Conservation (phyloP, 2,797 vertebrate species). For the Brachyalestes nurse region DNA sequence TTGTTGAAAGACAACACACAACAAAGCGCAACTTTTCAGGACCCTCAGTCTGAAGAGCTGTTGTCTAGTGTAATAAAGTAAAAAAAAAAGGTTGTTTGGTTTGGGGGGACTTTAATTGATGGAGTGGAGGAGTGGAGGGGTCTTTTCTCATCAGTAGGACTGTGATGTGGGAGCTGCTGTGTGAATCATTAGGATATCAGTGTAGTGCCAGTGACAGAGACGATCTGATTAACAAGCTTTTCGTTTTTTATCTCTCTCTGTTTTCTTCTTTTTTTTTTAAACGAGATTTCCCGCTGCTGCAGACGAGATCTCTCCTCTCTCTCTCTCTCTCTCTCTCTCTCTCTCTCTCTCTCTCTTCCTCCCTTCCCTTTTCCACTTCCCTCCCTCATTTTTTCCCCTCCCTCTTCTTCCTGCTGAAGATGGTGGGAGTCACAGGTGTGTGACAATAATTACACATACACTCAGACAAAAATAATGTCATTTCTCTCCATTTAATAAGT, state of each 20-base stretch:
- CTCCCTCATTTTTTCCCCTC: constrained; percentile 46
- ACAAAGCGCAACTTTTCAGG: constrained; percentile 43
- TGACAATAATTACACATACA: constrained; percentile 95
- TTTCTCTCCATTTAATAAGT: constrained; percentile 97
- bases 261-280: constrained; percentile 66
- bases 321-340: constrained; percentile 57
- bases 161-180: constrained; percentile 62
- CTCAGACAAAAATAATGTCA: constrained; percentile 89
- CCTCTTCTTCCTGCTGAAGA: constrained; percentile 73
- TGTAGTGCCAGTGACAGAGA: constrained; percentile 80
- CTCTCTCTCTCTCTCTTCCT: constrained; percentile 60
- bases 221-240: constrained; percentile 77
- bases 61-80: constrained; percentile 51
- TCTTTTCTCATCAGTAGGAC: constrained; percentile 18
- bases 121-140: constrained; percentile 19
- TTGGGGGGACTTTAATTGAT: constrained; percentile 40
- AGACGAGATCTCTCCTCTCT: constrained; percentile 70
- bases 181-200: constrained; percentile 81
- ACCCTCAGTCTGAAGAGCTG: constrained; percentile 46
- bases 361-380: constrained; percentile 53
- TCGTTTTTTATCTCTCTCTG: constrained; percentile 54
- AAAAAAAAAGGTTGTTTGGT: constrained; percentile 29
- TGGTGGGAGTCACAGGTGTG: constrained; percentile 96
- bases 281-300: constrained; percentile 79
- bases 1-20: constrained; percentile 34